phyloP scores from a whole-genome alignment of 2,797 vertebrate genomes.

The Mionectes olivaceus region DNA sequence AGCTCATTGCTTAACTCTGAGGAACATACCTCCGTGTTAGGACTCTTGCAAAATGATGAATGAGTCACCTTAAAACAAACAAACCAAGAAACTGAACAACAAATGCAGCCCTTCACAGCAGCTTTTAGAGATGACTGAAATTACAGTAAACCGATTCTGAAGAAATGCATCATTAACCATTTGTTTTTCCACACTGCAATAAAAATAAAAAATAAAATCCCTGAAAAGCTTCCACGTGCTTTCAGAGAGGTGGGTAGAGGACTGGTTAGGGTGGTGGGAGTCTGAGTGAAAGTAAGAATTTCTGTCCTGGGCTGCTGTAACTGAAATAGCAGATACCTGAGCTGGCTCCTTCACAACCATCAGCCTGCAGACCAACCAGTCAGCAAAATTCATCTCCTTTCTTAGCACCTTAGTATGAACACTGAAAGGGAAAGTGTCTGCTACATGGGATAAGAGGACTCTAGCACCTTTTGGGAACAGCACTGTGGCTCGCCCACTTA shows the following conservation, averaged over 20 bases:
- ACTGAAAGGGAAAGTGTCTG: neutral
- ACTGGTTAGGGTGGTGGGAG: neutral
- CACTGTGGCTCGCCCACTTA: neutral
- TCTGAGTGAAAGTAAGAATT: neutral
- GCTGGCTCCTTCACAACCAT: neutral
- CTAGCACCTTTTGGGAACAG: conserved; percentile 24
- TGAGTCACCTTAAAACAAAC: conserved; percentile 21
- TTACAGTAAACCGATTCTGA: neutral
- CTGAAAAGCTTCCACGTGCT: neutral
- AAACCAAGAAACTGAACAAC: neutral
- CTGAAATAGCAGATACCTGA: neutral
- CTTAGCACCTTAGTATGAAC: neutral
- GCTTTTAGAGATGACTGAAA: neutral
- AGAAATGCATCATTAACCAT: neutral
- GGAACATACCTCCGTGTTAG: neutral
- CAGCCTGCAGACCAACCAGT: neutral
- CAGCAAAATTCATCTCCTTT: neutral
- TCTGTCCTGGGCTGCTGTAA: neutral
- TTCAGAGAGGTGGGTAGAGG: neutral
- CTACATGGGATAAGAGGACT: neutral
- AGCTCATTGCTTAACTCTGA: neutral
- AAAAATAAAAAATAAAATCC: neutral
- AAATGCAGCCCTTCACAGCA: neutral
- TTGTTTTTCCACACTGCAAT: neutral
- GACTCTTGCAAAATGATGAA: neutral